These are phyloP conservation scores for Caenorhabditis panamensis DNA, from an alignment of 2,888 invertebrate genomes.

Conservation along the genomic window DNA sequence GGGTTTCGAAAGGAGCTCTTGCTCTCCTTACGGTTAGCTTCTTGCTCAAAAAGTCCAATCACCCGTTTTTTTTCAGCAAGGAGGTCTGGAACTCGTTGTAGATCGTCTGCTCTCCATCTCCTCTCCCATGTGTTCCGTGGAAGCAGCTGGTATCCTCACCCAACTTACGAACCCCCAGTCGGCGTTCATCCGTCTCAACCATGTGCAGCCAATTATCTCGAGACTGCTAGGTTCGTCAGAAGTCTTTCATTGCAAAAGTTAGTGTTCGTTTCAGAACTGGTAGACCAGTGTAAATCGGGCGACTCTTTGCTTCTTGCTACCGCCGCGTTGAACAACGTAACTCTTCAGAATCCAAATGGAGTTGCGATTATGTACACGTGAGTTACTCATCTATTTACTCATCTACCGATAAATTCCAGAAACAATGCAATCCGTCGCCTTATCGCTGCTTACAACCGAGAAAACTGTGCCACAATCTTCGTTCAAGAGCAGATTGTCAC, in stretches of 20 bases:
- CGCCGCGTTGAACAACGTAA: conserved; percentile 78
- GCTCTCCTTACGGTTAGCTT: conserved; percentile 78
- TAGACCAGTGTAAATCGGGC: conserved; percentile 72
- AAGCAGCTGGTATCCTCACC: conserved; percentile 79
- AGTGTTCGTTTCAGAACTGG: conserved; percentile 61
- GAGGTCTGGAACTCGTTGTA: conserved; percentile 72
- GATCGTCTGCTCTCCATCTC: conserved; percentile 66
- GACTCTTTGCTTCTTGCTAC: conserved; percentile 76
- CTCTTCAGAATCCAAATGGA: conserved; percentile 63
- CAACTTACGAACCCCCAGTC: conserved; percentile 79
- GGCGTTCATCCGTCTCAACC: conserved; percentile 71
- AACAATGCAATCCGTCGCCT: conserved; percentile 74
- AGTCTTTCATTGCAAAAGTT: too few relatives aligned
- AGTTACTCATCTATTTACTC: neutral
- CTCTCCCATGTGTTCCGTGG: conserved; percentile 70
- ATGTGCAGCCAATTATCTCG: conserved; percentile 68
- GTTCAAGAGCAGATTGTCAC: conserved; percentile 79
- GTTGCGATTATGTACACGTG: conserved; percentile 67
- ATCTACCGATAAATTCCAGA: conserved; percentile 31
- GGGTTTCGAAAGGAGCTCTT: conserved; percentile 76
- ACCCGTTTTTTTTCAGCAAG: conserved; percentile 68
- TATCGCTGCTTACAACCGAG: conserved; percentile 67
- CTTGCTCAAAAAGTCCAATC: neutral
- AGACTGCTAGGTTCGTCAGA: conserved; percentile 66
- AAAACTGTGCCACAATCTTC: conserved; percentile 71